Conservation (phyloP, 1,140 invertebrate genomes). For the Dermatophagoides farinae region DNA sequence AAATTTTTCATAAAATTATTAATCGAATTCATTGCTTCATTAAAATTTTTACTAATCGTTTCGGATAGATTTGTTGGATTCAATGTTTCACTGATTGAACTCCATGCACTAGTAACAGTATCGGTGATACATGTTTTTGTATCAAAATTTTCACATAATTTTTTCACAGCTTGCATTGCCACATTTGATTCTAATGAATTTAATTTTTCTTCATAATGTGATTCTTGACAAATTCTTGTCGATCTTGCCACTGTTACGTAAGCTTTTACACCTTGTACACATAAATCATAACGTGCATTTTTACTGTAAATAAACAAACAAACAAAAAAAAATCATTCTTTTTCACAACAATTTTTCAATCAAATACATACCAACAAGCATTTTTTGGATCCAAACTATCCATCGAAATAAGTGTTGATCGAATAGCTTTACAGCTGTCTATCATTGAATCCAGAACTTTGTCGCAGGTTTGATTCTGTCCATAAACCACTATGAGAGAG, state of each 20-base stretch:
- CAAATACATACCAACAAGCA: background rate
- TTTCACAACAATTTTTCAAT: too few relatives aligned
- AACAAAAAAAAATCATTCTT: too few relatives aligned
- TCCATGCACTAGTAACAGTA: constrained; percentile 25
- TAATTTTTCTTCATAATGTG: background rate
- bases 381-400: background rate
- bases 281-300: background rate
- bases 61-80: background rate
- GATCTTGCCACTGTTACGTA: background rate
- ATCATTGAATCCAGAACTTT: background rate
- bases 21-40: background rate
- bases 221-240: background rate
- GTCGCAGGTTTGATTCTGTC: background rate
- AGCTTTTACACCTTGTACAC: background rate
- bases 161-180: background rate
- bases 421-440: background rate
- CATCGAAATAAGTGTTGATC: background rate
- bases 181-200: background rate
- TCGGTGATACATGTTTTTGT: constrained; percentile 1
- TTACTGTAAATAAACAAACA: too few relatives aligned
- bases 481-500: too few relatives aligned
- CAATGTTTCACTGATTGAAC: constrained; percentile 22
- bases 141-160: background rate
- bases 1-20: background rate
- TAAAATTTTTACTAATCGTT: background rate